These are phyloP conservation scores for Ondatra zibethicus DNA, from an alignment of 2,113 vertebrate species.

Conservation along the genomic window DNA sequence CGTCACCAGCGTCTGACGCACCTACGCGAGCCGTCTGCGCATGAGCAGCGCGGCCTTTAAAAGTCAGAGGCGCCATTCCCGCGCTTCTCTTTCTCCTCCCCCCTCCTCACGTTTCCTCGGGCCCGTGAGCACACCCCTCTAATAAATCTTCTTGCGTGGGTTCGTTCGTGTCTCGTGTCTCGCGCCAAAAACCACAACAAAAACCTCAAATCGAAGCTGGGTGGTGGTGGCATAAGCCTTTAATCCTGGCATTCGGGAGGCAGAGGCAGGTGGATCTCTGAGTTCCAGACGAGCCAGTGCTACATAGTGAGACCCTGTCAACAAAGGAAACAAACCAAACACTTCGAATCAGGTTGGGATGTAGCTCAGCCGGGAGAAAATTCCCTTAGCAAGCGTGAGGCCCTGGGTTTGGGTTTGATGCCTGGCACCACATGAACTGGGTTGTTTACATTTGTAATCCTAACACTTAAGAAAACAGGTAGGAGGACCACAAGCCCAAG, in stretches of 20 bases:
- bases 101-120: no score
- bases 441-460: background rate
- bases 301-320: background rate
- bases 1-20: no score
- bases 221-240: no score
- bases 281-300: no score
- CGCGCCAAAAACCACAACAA: no score
- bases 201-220: background rate
- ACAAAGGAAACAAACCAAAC: background rate
- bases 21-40: no score
- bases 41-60: no score
- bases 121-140: no score
- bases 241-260: background rate
- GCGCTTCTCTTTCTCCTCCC: no score
- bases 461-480: background rate
- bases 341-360: background rate
- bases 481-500: background rate
- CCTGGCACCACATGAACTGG: background rate
- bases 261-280: background rate
- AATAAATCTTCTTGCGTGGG: no score
- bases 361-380: background rate
- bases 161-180: no score
- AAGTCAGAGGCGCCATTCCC: no score
- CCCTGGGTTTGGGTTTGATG: background rate
- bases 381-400: background rate